These are phyloP conservation scores for Tipula unca DNA, from an alignment of 2,888 invertebrate genomes.

Conservation along the genomic window DNA sequence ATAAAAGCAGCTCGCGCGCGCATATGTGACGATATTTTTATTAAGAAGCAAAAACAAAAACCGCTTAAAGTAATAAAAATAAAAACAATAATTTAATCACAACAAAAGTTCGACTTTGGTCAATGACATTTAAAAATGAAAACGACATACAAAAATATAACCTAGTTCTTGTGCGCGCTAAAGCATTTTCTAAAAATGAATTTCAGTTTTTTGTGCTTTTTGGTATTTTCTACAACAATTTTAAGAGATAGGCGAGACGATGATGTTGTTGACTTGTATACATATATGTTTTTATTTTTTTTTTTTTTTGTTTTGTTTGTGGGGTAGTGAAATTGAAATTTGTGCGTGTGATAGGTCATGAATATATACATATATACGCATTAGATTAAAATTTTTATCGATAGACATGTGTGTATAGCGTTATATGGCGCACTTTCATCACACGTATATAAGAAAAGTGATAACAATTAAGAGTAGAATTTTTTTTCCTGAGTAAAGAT, in stretches of 20 bases:
- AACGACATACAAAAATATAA: constrained; percentile 19
- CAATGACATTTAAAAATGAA: constrained; percentile 20
- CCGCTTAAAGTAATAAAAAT: not conserved
- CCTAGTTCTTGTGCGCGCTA: constrained; percentile 18
- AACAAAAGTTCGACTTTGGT: constrained; percentile 17
- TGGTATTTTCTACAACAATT: not conserved
- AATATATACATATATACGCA: no score
- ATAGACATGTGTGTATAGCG: no score
- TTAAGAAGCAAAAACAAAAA: not conserved
- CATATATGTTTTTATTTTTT: not conserved
- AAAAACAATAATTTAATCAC: not conserved
- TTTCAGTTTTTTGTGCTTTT: not conserved
- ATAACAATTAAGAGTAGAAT: no score
- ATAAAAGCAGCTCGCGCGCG: not conserved
- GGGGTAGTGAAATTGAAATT: not conserved
- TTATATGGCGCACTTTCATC: no score
- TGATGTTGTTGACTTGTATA: not conserved
- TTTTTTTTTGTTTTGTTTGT: not conserved
- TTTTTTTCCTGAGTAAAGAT: no score
- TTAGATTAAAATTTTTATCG: no score
- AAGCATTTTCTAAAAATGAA: constrained; percentile 8
- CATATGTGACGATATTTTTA: not conserved
- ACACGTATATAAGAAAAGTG: no score
- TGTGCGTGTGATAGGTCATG: not conserved
- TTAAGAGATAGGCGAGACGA: not conserved